Base-by-base conservation (phyloP, 2,888 invertebrate species). In the Abscondita cerata region DNA sequence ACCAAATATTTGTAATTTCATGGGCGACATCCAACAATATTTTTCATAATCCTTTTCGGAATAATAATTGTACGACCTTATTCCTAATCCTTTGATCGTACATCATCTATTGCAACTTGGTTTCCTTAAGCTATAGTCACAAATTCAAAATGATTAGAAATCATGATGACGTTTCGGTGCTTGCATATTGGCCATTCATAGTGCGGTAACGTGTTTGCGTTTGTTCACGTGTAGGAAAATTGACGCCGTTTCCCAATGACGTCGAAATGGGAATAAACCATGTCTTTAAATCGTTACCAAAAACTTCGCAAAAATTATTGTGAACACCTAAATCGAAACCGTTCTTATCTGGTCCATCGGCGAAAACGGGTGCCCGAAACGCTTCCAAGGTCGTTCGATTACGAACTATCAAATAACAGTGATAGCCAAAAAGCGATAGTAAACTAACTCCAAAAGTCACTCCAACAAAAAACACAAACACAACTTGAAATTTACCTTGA, bases 351-450 rank as follows among this genome's bases (percentile, higher is more conserved):
- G 92, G 88, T 5, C 96, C 95, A 56, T 90, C 88, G 13, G 89
- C 86, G 80, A 98, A 96, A 80, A 95, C 89, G 0, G 97, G 96
- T 64, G 95, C 90, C 66, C 96, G 87, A 82, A 96, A 96, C 52
- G 96, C 91, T 83, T 98, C 97, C 80, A 98, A 82, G 19, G 97
- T 98, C 31, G 96, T 93, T 79, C 95, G 88, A 81, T 98, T 98
- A 75, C 89, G 87, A 51, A 89, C 81, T 66, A 95, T 91, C 75
- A 98, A 86, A 81, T 93, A 97, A 78, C 93, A 89, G 80, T 98
- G 98, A 82, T 98, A 98, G 71, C 92, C 90, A 82, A 97, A 94
- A 62, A 98, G 86, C 59, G 95, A 95, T 54, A 92, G 88, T 74
- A 98, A 86, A 79, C 95, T 95, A 72, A 97, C 89, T 70, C 91